Conservation (phyloP, 2,797 vertebrate genomes). For the Pseudomugil tenellus region DNA sequence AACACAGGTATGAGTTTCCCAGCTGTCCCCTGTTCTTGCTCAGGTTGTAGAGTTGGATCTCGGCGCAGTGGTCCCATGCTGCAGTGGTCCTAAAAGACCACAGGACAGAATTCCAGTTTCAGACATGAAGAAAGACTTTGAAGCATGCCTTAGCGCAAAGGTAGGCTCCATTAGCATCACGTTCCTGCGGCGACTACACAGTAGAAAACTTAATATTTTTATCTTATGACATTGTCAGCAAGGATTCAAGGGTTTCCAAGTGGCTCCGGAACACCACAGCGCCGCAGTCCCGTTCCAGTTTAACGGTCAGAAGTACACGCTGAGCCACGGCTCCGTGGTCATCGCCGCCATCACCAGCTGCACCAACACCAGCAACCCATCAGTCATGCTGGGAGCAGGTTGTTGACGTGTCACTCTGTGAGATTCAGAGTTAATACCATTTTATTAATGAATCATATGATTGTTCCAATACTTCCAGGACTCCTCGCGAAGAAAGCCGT, state of each 20-base stretch:
- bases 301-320: conserved; percentile 81
- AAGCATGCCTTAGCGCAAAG: conserved; percentile 90
- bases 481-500: conserved; percentile 95
- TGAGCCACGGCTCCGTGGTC: conserved; percentile 93
- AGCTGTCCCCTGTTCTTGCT: conserved; percentile 62
- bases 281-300: conserved; percentile 84
- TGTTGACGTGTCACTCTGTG: background rate
- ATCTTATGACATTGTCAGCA: conserved; percentile 79
- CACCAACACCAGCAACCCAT: conserved; percentile 98
- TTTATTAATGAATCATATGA: too few relatives aligned
- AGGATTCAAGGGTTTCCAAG: conserved; percentile 98
- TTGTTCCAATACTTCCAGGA: conserved; percentile 78
- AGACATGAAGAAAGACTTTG: conserved; percentile 95
- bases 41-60: conserved; percentile 94
- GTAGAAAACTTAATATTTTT: background rate
- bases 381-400: conserved; percentile 98
- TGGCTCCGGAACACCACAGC: conserved; percentile 80
- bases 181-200: background rate
- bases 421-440: too few relatives aligned
- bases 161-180: conserved; percentile 61
- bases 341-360: conserved; percentile 99
- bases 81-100: conserved; percentile 96
- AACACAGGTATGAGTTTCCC: too few relatives aligned
- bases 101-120: conserved; percentile 93
- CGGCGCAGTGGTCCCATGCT: conserved; percentile 90